Evolutionary conservation across 2,797 vertebrate genomes (phyloP).

Genomic region (Leontopithecus rosalia): DNA sequence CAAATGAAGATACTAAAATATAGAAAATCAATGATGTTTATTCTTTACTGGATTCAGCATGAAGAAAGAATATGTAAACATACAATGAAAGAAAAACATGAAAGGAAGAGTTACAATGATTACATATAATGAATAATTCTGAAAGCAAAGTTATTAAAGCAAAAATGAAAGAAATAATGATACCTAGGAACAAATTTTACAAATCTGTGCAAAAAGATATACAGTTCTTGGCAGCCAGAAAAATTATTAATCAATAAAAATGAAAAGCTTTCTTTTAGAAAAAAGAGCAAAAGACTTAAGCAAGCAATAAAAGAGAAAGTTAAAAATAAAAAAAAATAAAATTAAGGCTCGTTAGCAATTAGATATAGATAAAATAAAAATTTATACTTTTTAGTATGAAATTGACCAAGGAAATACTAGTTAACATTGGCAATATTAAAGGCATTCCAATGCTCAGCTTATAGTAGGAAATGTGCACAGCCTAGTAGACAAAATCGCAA

Average conservation of each 20-base stretch:
- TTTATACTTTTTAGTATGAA: background rate
- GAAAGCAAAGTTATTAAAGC: background rate
- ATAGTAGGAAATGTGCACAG: background rate
- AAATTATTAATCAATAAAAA: background rate
- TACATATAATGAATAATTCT: background rate
- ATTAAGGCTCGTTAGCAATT: background rate
- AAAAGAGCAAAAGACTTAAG: background rate
- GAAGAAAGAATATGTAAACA: background rate
- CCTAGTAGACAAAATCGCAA: background rate
- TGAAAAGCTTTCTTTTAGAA: background rate
- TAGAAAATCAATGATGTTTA: background rate
- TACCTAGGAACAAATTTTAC: background rate
- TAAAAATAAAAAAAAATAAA: background rate
- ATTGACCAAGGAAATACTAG: background rate
- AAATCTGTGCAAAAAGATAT: background rate
- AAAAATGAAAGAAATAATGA: background rate
- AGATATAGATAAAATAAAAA: background rate
- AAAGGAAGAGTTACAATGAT: background rate
- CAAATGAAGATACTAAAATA: background rate
- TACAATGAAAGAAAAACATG: background rate
- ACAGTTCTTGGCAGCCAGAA: background rate
- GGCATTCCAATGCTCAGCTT: background rate
- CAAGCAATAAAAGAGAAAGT: background rate
- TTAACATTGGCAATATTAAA: background rate
- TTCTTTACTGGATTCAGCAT: background rate